Conservation (phyloP, 2,113 vertebrate genomes). For the Recurvirostra avosetta region DNA sequence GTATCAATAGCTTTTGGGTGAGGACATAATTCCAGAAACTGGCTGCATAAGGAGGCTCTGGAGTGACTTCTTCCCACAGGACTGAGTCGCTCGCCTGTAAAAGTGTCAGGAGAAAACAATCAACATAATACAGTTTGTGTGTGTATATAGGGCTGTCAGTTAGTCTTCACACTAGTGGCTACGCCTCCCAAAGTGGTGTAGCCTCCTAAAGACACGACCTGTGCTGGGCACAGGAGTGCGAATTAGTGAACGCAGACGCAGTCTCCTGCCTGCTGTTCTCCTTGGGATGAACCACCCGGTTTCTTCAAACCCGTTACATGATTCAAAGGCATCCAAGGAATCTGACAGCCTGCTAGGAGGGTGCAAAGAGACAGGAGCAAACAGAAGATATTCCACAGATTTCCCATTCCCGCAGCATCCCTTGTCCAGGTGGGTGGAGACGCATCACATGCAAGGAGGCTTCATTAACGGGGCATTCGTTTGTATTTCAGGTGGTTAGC, state of each 20-base stretch:
- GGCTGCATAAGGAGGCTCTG: not conserved
- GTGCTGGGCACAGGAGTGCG: not conserved
- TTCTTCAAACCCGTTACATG: not conserved
- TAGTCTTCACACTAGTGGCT: not conserved
- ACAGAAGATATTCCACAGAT: accelerated
- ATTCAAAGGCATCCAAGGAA: not conserved
- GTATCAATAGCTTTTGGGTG: not conserved
- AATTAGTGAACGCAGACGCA: not conserved
- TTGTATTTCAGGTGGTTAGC: slow-evolving; percentile 90
- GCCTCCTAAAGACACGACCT: not conserved
- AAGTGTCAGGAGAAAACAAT: not conserved
- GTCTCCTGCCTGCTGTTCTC: not conserved
- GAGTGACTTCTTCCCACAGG: not conserved
- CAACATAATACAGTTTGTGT: not conserved
- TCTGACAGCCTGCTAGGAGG: not conserved
- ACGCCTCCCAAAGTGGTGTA: accelerated
- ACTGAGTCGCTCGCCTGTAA: not conserved
- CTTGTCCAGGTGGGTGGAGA: not conserved
- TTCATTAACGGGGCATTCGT: not conserved
- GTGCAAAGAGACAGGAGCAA: not conserved
- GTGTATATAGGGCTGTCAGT: not conserved
- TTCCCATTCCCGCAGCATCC: not conserved
- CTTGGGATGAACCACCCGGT: not conserved
- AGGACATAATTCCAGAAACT: not conserved
- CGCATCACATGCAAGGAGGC: accelerated